Evolutionary conservation across 30 jellyfish, hydroid and myxozoan genomes (phyloP).

Genomic region (Pseudorhiza aurosa): DNA sequence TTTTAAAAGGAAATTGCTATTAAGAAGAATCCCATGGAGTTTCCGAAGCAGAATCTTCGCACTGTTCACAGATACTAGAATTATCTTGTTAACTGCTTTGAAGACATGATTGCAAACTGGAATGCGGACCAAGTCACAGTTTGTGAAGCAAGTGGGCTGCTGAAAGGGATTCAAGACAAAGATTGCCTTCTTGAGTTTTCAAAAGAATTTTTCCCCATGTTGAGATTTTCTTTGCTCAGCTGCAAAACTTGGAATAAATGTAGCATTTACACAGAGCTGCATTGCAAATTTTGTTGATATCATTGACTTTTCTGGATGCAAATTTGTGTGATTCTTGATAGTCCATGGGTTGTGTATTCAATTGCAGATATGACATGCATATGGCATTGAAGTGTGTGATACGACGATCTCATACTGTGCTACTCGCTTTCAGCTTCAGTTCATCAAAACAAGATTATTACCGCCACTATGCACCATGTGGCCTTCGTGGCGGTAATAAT

Average conservation of each 20-base stretch:
- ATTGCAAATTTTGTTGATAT: constrained; percentile 12
- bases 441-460: too few relatives aligned
- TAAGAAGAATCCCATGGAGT: too few relatives aligned
- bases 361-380: constrained; percentile 33
- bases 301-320: constrained; percentile 5
- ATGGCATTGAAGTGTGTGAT: constrained; percentile 45
- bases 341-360: constrained; percentile 4
- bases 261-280: constrained; percentile 24
- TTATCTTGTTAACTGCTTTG: constrained; percentile 19
- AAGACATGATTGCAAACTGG: constrained; percentile 37
- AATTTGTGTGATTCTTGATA: neutral
- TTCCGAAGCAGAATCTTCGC: constrained; percentile 47
- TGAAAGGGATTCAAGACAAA: constrained; percentile 26
- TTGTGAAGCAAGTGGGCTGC: constrained; percentile 61
- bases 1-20: too few relatives aligned
- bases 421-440: constrained; percentile 4
- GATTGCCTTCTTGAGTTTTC: constrained; percentile 44
- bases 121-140: constrained; percentile 39
- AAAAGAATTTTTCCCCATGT: constrained; percentile 29
- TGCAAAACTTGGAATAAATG: constrained; percentile 59
- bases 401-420: constrained; percentile 19
- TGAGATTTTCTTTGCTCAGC: constrained; percentile 48
- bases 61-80: constrained; percentile 22
- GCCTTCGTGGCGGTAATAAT: too few relatives aligned
- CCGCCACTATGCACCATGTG: too few relatives aligned